These are phyloP conservation scores for Pogonophryne albipinna DNA, from an alignment of 2,797 vertebrate genomes.

Conservation along the genomic window DNA sequence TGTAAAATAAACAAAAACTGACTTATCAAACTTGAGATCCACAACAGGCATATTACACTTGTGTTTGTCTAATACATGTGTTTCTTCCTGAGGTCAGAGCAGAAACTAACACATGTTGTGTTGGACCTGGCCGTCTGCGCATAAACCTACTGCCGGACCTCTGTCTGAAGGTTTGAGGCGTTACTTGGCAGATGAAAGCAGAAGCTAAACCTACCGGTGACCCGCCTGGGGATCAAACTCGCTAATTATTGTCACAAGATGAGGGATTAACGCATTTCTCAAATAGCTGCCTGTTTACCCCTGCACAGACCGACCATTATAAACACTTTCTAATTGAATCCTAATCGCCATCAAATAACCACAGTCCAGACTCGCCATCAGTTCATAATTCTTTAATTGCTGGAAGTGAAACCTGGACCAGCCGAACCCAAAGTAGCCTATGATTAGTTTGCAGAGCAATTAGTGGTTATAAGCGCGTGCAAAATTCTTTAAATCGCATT, in stretches of 20 bases:
- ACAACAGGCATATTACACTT: neutral
- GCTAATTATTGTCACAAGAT: constrained; percentile 99
- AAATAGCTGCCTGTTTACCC: constrained; percentile 99
- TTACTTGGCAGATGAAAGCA: constrained; percentile 84
- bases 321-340: constrained; percentile 99
- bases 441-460: constrained; percentile 58
- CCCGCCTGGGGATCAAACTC: constrained; percentile 87
- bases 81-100: constrained; percentile 6
- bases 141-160: constrained; percentile 37
- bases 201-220: constrained; percentile 87
- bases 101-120: constrained; percentile 14
- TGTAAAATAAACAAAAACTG: neutral
- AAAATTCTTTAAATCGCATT: constrained; percentile 49
- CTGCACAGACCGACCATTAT: constrained; percentile 88
- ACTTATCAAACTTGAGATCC: neutral
- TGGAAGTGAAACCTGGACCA: constrained; percentile 70
- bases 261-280: constrained; percentile 99
- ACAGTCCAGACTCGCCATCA: constrained; percentile 88
- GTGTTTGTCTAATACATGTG: neutral
- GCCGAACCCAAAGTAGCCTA: constrained; percentile 51
- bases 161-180: constrained; percentile 75
- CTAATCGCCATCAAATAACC: constrained; percentile 98
- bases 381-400: constrained; percentile 95
- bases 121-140: constrained; percentile 38
- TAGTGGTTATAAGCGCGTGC: constrained; percentile 37